Evolutionary conservation across 2,113 vertebrate genomes (phyloP).

Genomic region (Dicerorhinus sumatrensis): DNA sequence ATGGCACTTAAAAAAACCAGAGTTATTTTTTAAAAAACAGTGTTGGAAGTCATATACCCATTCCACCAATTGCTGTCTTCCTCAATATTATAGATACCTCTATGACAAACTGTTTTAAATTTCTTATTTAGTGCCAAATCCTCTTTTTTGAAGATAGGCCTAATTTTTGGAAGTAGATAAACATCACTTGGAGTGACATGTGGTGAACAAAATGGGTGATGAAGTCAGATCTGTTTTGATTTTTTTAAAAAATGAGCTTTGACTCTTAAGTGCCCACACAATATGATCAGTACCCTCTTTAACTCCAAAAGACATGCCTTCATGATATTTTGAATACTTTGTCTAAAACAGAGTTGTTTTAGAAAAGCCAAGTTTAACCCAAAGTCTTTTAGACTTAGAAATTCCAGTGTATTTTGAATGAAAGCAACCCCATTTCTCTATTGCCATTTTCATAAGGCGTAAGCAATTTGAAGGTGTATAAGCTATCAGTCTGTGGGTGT

Average conservation of each 20-base stretch:
- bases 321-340: conserved; percentile 35
- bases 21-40: neutral
- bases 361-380: neutral
- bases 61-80: neutral
- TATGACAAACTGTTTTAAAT: neutral
- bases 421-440: neutral
- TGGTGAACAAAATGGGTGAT: neutral
- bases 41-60: neutral
- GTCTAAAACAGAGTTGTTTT: neutral
- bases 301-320: neutral
- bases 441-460: neutral
- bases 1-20: neutral
- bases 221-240: neutral
- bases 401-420: neutral
- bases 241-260: neutral
- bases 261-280: neutral
- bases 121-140: neutral
- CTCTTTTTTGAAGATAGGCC: conserved; percentile 47
- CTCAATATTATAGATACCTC: neutral
- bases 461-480: neutral
- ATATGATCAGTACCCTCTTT: neutral
- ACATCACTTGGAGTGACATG: neutral
- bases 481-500: neutral
- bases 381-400: neutral
- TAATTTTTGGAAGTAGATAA: neutral